phyloP scores from a whole-genome alignment of 2,888 invertebrate genomes.

The Argyresthia albistria region DNA sequence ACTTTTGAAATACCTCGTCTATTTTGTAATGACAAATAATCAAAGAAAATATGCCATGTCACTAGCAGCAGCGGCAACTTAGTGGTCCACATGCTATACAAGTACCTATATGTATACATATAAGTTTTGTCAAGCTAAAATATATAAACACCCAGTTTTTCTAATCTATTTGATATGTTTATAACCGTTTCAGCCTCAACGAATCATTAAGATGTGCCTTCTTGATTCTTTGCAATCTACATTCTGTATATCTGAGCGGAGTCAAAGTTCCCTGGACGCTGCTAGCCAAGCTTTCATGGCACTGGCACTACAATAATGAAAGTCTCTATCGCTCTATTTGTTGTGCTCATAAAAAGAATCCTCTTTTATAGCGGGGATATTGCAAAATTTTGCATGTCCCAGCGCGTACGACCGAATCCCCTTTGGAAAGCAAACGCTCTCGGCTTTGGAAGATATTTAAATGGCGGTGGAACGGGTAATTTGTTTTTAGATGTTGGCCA shows the following conservation, averaged over 20 bases:
- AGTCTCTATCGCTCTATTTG: slow-evolving; percentile 45
- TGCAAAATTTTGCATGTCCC: slow-evolving; percentile 47
- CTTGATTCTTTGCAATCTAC: background rate
- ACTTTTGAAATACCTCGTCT: too few species aligned
- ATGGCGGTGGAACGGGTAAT: background rate
- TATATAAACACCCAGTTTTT: too few species aligned
- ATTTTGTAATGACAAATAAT: too few species aligned
- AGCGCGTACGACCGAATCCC: background rate
- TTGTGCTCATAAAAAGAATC: slow-evolving; percentile 64
- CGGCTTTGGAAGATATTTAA: background rate
- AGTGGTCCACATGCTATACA: too few species aligned
- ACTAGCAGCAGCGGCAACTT: too few species aligned
- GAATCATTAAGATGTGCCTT: background rate
- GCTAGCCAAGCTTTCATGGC: too few species aligned
- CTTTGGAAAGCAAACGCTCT: background rate
- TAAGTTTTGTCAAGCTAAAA: too few species aligned
- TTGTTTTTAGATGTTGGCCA: background rate
- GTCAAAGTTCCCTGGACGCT: too few species aligned
- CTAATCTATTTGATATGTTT: too few species aligned
- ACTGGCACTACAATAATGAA: slow-evolving; percentile 18
- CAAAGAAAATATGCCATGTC: too few species aligned
- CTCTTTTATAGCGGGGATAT: slow-evolving; percentile 55
- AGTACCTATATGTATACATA: too few species aligned
- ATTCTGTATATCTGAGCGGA: background rate
- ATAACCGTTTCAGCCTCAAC: too few species aligned